These are phyloP conservation scores for Porites lutea DNA, from an alignment of 64 coral and sea anemone species.

Conservation along the genomic window DNA sequence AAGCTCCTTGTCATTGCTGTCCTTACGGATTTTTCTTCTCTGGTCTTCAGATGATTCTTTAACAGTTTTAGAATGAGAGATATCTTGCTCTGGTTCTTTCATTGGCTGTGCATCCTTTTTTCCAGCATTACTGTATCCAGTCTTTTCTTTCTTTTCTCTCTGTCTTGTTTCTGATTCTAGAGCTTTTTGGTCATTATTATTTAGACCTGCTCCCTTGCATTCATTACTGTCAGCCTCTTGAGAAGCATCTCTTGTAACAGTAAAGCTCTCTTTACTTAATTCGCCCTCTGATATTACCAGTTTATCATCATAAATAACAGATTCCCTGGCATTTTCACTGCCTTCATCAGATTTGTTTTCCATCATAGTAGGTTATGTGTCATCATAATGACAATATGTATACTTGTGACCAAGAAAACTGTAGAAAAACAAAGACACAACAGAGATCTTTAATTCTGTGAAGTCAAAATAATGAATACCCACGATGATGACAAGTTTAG, in stretches of 20 bases:
- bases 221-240: neutral
- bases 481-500: too few species aligned
- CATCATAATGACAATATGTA: neutral
- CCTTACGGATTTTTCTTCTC: neutral
- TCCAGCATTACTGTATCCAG: neutral
- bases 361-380: neutral
- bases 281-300: neutral
- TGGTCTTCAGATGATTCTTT: neutral
- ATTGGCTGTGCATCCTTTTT: neutral
- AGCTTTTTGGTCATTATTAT: neutral
- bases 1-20: conserved; percentile 54
- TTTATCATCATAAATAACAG: conserved; percentile 27
- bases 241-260: neutral
- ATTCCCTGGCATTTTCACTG: neutral
- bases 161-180: neutral
- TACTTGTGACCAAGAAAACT: too few species aligned
- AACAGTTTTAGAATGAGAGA: neutral
- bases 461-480: too few species aligned
- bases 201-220: neutral
- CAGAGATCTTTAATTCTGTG: too few species aligned
- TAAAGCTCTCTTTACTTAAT: neutral
- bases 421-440: too few species aligned
- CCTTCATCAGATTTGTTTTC: neutral
- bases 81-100: neutral
- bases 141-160: neutral